phyloP scores from a whole-genome alignment of 2,797 vertebrate genomes.

The Pteronotus mesoamericanus region DNA sequence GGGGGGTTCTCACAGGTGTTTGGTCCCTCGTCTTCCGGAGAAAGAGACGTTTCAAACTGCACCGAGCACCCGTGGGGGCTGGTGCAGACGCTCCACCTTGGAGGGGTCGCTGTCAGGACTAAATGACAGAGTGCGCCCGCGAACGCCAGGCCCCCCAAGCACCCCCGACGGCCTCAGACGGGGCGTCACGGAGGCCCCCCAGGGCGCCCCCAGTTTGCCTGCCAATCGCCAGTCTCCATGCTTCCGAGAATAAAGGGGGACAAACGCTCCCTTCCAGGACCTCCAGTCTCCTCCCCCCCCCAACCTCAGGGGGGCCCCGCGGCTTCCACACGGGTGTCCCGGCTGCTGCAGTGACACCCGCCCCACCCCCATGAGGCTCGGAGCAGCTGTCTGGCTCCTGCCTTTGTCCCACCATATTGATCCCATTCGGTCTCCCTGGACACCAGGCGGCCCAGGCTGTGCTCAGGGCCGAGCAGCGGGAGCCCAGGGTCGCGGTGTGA shows the following conservation, averaged over 20 bases:
- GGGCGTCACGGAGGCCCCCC: fast-evolving
- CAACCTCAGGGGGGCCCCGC: too few species aligned
- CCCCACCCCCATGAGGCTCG: fast-evolving
- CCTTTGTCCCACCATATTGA: background rate
- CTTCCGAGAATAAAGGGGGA: fast-evolving
- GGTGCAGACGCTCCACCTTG: fast-evolving
- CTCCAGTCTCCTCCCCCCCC: background rate
- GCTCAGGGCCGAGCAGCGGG: constrained; percentile 29
- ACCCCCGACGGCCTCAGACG: fast-evolving
- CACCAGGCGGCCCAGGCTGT: constrained; percentile 29
- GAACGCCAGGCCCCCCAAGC: too few species aligned
- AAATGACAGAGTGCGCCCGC: too few species aligned
- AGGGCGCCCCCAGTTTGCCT: fast-evolving
- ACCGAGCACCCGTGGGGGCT: fast-evolving
- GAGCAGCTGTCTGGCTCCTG: background rate
- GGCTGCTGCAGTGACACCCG: fast-evolving
- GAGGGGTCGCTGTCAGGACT: background rate
- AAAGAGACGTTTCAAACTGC: background rate
- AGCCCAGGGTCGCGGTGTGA: background rate
- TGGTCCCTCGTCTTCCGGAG: background rate
- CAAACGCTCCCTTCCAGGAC: fast-evolving
- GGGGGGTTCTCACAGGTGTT: fast-evolving
- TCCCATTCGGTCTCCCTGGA: background rate
- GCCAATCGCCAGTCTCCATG: background rate
- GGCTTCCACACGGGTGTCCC: fast-evolving